phyloP scores from a whole-genome alignment of 2,797 vertebrate species.

The Uromys caudimaculatus region DNA sequence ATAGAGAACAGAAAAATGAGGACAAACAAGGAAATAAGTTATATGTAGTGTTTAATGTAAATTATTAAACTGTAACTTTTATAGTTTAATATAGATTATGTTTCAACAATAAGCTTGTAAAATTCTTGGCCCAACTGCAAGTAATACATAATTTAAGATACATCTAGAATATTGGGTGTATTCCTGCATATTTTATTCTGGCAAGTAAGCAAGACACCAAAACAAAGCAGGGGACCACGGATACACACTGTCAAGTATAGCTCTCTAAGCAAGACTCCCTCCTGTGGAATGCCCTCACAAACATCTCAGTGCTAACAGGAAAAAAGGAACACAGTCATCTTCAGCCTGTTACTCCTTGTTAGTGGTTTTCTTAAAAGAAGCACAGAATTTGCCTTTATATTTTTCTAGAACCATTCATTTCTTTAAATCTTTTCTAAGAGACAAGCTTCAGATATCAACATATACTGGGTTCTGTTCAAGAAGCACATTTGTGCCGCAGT shows the following conservation, averaged over 20 bases:
- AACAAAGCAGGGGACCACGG: background rate
- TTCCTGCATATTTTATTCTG: background rate
- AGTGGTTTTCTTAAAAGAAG: background rate
- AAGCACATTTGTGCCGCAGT: background rate
- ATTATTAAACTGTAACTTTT: slow-evolving; percentile 6
- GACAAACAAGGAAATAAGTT: background rate
- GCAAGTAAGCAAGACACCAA: background rate
- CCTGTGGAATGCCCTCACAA: background rate
- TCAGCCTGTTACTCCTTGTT: background rate
- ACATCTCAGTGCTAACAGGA: background rate
- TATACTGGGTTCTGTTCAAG: background rate
- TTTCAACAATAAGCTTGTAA: slow-evolving; percentile 25
- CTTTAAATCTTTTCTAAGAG: background rate
- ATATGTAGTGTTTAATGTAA: background rate
- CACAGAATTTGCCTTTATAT: background rate
- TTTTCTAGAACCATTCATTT: background rate
- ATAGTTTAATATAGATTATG: background rate
- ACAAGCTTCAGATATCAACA: background rate
- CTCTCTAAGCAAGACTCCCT: background rate
- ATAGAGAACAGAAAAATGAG: background rate
- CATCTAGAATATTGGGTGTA: background rate
- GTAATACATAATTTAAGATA: background rate
- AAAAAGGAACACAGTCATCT: background rate
- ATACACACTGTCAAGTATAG: background rate
- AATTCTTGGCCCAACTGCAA: background rate